A percentile compares a stretch with the other conserved stretches of the same genome.
Evolutionary conservation across 1,140 invertebrate genomes (phyloP).

Genomic region (Babylonia areolata): DNA sequence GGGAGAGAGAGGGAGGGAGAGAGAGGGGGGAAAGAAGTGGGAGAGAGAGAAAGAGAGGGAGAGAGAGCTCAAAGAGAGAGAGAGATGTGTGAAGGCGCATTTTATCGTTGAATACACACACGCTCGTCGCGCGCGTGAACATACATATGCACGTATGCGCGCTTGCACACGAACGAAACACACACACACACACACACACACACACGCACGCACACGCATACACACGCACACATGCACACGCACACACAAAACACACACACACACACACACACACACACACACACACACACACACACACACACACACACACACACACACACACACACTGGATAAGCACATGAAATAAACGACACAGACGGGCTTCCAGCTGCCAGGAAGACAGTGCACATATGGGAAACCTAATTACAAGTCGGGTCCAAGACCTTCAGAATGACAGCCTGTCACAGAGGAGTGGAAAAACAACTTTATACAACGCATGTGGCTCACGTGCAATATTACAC

Average conservation of each 20-base stretch:
- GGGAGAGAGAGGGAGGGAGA: no score
- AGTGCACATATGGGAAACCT: background rate
- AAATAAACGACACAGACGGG: background rate
- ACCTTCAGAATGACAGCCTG: background rate
- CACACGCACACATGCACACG: background rate
- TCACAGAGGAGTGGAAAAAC: background rate
- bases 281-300: constrained; percentile 18
- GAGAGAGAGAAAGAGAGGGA: no score
- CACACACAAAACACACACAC: no score
- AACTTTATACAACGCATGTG: no score
- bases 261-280: background rate
- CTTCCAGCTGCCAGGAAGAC: background rate
- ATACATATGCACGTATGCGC: background rate
- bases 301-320: constrained; percentile 4
- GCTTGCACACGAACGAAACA: no score
- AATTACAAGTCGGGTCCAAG: background rate
- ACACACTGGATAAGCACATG: background rate
- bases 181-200: no score
- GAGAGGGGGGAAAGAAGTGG: background rate
- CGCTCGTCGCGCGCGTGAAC: background rate
- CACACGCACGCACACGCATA: background rate
- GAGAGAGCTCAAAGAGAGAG: no score
- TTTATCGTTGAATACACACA: background rate
- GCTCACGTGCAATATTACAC: no score
- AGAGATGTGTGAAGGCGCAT: background rate